These are phyloP conservation scores for Idaea biselata DNA, from an alignment of 2,888 invertebrate genomes.

Conservation along the genomic window DNA sequence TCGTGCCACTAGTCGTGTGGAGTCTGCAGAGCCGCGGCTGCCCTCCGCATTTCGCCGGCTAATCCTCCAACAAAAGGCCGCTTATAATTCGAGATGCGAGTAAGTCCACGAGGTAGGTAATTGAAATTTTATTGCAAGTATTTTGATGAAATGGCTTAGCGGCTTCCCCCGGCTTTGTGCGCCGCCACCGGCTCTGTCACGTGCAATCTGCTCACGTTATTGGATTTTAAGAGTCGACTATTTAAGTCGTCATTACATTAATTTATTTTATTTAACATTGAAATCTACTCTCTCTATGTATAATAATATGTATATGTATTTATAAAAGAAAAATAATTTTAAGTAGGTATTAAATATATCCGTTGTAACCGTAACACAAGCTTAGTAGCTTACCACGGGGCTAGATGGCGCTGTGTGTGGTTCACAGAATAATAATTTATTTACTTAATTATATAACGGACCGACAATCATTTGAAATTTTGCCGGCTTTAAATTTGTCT, in stretches of 20 bases:
- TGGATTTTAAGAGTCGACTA: not conserved
- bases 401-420: too few relatives aligned
- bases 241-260: not conserved
- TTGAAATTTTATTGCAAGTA: slow-evolving; percentile 60
- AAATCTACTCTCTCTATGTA: too few relatives aligned
- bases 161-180: slow-evolving; percentile 14
- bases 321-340: too few relatives aligned
- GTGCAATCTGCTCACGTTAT: not conserved
- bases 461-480: too few relatives aligned
- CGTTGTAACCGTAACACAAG: too few relatives aligned
- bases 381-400: too few relatives aligned
- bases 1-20: too few relatives aligned
- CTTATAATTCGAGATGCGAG: slow-evolving; percentile 45
- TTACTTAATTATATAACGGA: too few relatives aligned
- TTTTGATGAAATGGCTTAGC: slow-evolving; percentile 36
- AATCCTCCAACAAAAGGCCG: slow-evolving; percentile 59
- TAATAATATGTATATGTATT: too few relatives aligned
- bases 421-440: too few relatives aligned
- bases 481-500: too few relatives aligned
- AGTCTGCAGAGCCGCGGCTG: slow-evolving; percentile 29
- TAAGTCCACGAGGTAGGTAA: slow-evolving; percentile 42
- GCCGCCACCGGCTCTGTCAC: not conserved
- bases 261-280: not conserved
- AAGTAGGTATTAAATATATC: too few relatives aligned
- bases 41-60: slow-evolving; percentile 49